Base-by-base conservation (phyloP, 2,797 vertebrate species). In the Falco cherrug region DNA sequence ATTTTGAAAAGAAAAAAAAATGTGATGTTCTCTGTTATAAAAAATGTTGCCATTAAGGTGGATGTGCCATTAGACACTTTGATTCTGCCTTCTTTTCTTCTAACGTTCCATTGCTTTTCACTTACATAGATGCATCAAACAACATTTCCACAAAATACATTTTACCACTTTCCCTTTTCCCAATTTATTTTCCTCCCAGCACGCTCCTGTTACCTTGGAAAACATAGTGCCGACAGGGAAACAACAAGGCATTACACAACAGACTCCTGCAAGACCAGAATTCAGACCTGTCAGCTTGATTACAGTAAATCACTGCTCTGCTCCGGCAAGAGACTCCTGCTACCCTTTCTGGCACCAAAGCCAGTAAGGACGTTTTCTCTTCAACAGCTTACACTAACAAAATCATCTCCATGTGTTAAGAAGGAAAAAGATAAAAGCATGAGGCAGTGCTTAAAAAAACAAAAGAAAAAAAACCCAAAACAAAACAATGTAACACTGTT, bases 1-100 rank as follows among this genome's bases (percentile, higher is more conserved):
- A 53, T 13, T 59, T 50, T 21, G 11, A 35, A 28, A 37, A 31
- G 2, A 54, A 64, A 81, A 43, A 11, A 24, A 14, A 63, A 45
- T 1, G 5, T 20, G 0, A 68, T 10, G 22, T 13, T 43, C 28
- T 35, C 37, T 14, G 5, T 10, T 10, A 43, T 10, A 37, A 69
- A 76, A 73, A 47, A 41, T 2, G 3, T 3, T 78, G 9, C 16
- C 45, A 43, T 14, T 31, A 35, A 73, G 63, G 17, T 12, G 10
- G 22, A 3, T 37, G 74, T 3, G 6, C 31, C 45, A 37, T 70
- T 12, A 41, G 5, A 14, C 50, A 74, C 28, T 45, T 50, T 35
- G 35, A 53, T 29, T 21, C 41, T 54, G 12, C 15, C 16, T 57
- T 81, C 9, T 28, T 80, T 33, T 57, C 13, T 51, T 74, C 22